phyloP scores from a whole-genome alignment of 2,113 vertebrate genomes.

The Oryzias celebensis region DNA sequence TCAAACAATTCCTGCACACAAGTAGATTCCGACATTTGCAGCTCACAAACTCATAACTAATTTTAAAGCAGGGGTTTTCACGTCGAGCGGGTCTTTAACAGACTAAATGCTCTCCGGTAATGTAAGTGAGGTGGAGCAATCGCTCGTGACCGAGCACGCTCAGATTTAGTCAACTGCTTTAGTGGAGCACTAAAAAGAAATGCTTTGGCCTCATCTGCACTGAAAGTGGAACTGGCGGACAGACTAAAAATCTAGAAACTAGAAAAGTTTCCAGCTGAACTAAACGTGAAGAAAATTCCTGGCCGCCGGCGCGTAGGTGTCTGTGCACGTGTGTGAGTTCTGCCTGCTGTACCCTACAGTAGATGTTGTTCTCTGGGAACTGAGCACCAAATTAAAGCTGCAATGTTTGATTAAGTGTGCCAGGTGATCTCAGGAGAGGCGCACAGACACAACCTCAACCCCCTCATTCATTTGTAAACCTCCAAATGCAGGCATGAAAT shows the following conservation, averaged over 20 bases:
- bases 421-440: slow-evolving; percentile 77
- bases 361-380: slow-evolving; percentile 65
- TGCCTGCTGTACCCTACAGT: slow-evolving; percentile 30
- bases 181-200: slow-evolving; percentile 15
- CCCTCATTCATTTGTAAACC: slow-evolving; percentile 76
- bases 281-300: slow-evolving; percentile 41
- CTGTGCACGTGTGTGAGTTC: slow-evolving; percentile 16
- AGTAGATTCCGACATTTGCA: slow-evolving; percentile 7
- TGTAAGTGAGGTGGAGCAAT: slow-evolving; percentile 41
- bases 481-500: slow-evolving; percentile 71
- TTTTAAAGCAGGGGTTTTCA: not conserved
- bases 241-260: slow-evolving; percentile 43
- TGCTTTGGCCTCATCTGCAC: slow-evolving; percentile 2
- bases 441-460: slow-evolving; percentile 67
- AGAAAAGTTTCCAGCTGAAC: slow-evolving; percentile 52
- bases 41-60: slow-evolving; percentile 9
- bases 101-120: slow-evolving; percentile 18
- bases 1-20: slow-evolving; percentile 37
- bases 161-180: slow-evolving; percentile 39
- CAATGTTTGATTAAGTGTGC: slow-evolving; percentile 74
- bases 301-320: slow-evolving; percentile 20
- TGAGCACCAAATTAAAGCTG: slow-evolving; percentile 74
- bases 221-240: slow-evolving; percentile 34
- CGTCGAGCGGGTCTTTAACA: slow-evolving; percentile 5
- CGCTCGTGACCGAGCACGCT: slow-evolving; percentile 19